These are phyloP conservation scores for Cyphomyrus plagiostoma DNA, from an alignment of 2,113 vertebrate genomes.

Conservation along the genomic window DNA sequence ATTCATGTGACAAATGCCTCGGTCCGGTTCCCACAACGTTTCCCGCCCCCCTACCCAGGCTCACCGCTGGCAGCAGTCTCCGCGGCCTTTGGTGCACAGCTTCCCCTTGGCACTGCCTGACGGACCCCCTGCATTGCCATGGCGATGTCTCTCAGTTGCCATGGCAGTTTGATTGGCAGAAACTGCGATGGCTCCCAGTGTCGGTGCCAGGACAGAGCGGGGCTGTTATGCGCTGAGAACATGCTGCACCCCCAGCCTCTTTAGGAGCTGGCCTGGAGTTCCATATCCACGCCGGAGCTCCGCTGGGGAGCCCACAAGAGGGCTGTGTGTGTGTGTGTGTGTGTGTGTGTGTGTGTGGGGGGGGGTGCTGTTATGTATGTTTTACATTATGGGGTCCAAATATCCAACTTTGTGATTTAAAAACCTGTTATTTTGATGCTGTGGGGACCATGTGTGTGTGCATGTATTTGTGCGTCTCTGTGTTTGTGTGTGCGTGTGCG, in stretches of 20 bases:
- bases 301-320: not conserved
- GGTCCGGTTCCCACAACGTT: slow-evolving; percentile 50
- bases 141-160: slow-evolving; percentile 48
- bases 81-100: slow-evolving; percentile 57
- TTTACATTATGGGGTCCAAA: not conserved
- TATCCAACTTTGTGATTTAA: not conserved
- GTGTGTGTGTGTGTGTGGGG: no score
- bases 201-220: not conserved
- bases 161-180: slow-evolving; percentile 57
- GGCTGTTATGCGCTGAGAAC: slow-evolving; percentile 1
- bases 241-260: not conserved
- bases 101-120: slow-evolving; percentile 54
- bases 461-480: no score
- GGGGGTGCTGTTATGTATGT: not conserved
- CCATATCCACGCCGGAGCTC: not conserved
- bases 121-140: slow-evolving; percentile 45
- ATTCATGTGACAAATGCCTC: slow-evolving; percentile 41
- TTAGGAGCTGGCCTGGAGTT: not conserved
- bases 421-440: not conserved
- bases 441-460: not conserved
- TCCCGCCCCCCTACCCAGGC: slow-evolving; percentile 29
- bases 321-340: not conserved
- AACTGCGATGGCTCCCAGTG: slow-evolving; percentile 41
- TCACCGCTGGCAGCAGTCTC: slow-evolving; percentile 18
- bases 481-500: no score